Evolutionary conservation across 2,113 vertebrate species (phyloP).

Genomic region (Eurystomus gularis): DNA sequence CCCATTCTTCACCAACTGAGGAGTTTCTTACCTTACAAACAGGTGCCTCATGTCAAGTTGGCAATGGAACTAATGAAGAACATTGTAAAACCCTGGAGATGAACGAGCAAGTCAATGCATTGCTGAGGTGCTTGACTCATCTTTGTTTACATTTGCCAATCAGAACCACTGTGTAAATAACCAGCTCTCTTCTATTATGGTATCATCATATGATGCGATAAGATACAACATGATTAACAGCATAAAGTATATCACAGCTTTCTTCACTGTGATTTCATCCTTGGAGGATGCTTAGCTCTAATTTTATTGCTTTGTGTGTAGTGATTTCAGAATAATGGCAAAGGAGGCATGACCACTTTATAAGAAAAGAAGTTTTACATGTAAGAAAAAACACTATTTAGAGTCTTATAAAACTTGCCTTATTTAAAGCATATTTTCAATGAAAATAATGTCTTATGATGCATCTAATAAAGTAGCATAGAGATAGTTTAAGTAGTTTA

Average conservation of each 20-base stretch:
- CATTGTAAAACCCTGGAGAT: neutral
- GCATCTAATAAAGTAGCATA: conserved; percentile 38
- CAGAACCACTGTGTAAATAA: conserved; percentile 68
- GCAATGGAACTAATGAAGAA: neutral
- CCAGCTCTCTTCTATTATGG: conserved; percentile 29
- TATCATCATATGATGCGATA: conserved; percentile 18
- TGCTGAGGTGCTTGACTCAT: conserved; percentile 53
- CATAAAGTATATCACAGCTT: conserved; percentile 54
- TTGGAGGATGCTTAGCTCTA: conserved; percentile 52
- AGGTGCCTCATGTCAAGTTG: conserved; percentile 39
- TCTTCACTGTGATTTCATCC: conserved; percentile 65
- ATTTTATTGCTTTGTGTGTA: conserved; percentile 48
- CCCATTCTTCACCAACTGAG: neutral
- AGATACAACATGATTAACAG: conserved; percentile 23
- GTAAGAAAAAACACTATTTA: neutral
- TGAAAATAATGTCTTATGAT: conserved; percentile 57
- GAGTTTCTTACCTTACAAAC: conserved; percentile 31
- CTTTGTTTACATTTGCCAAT: conserved; percentile 71
- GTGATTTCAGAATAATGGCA: conserved; percentile 18
- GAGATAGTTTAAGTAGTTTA: conserved; percentile 12
- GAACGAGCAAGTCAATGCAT: conserved; percentile 35
- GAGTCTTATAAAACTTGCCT: conserved; percentile 57
- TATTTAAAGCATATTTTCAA: conserved; percentile 64
- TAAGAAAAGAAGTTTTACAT: neutral
- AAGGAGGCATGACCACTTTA: conserved; percentile 5